Evolutionary conservation across 2,797 vertebrate genomes (phyloP), one percentile per base, ranked within the genome.

Genomic region (Bradypus variegatus): DNA sequence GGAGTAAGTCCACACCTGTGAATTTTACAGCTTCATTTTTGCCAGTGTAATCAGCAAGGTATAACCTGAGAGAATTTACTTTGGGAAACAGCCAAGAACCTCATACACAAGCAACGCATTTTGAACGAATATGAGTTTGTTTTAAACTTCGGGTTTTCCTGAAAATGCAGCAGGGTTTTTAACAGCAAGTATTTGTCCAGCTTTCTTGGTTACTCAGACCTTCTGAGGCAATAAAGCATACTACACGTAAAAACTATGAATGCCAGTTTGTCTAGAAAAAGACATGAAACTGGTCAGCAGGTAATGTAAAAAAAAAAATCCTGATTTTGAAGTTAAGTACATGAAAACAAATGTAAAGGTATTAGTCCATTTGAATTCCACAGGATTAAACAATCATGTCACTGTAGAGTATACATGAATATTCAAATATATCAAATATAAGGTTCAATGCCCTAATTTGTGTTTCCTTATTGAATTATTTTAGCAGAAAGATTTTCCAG

Each of bases 51-150:
- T 92, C 45, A 33, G 36, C 72, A 77, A 86, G 83, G 92, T 89
- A 91, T 78, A 60, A 84, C 62, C 69, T 75, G 55, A 83, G 80
- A 86, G 95, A 94, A 48, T 93, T 94, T 38, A 10, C 76, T 96
- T 94, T 93, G 95, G 89, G 87, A 67, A 33, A 76, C 65, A 94
- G 89, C 94, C 95, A 64, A 41, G 29, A 53, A 36, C n/a, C 60
- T 41, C 13, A 45, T 84, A 82, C 81, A 70, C 31, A 88, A 27
- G n/a, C 92, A 79, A 67, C 70, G 75, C 87, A 14, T 48, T 93
- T 94, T 88, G 85, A 96, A 94, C 92, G 93, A 95, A 91, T 95
- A 87, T 85, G 38, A 92, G 76, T 60, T 25, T 95, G 85, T 50
- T 87, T 82, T 76, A 70, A 0, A 77, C 45, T 69, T 95, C 25